phyloP scores from a whole-genome alignment of 2,113 vertebrate species.

The Etheostoma spectabile region DNA sequence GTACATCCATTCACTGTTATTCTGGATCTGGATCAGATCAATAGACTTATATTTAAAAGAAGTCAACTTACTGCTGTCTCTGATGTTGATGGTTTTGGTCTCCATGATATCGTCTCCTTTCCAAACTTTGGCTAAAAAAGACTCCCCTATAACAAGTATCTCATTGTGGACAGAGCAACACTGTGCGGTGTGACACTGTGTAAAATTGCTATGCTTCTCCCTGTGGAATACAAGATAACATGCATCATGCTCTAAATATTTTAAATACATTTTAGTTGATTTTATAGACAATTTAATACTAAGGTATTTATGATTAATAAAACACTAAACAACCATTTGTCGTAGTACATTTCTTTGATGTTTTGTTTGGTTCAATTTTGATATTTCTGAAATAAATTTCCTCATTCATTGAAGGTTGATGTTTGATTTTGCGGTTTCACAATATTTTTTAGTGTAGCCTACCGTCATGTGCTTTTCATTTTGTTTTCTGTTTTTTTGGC shows the following conservation, averaged over 20 bases:
- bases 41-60: neutral
- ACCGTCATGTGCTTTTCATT: too few species aligned
- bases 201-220: neutral
- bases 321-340: too few species aligned
- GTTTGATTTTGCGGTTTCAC: too few species aligned
- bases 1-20: neutral
- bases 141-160: accelerated
- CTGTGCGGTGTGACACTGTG: accelerated
- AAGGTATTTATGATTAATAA: too few species aligned
- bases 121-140: neutral
- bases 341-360: too few species aligned
- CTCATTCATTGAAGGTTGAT: too few species aligned
- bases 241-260: neutral
- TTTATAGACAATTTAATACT: too few species aligned
- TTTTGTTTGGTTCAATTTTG: too few species aligned
- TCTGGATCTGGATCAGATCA: neutral
- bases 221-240: conserved; percentile 23
- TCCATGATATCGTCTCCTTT: neutral
- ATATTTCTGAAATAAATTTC: too few species aligned
- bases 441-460: too few species aligned
- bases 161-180: conserved; percentile 40
- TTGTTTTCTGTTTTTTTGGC: too few species aligned
- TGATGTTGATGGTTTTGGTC: accelerated
- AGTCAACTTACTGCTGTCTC: conserved; percentile 53
- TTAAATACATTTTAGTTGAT: neutral